Percentiles rank a stretch among this genome's conserved stretches.
Conservation (phyloP, 2,888 invertebrate species). For the Micropterix aruncella region DNA sequence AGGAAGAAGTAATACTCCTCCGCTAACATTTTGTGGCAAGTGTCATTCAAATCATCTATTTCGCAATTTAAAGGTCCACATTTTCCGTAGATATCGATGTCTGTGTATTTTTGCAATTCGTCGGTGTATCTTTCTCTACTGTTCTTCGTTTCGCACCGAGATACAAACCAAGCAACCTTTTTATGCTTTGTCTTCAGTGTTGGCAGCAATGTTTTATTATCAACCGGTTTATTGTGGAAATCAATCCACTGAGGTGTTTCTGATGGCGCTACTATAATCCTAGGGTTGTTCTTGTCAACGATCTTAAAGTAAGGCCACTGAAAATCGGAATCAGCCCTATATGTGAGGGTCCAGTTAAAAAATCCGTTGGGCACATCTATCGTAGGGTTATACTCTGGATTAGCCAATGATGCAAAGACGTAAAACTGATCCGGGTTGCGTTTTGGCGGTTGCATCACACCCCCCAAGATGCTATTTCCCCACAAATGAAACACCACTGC, state of each 20-base stretch:
- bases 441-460: slow-evolving; percentile 15
- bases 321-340: slow-evolving; percentile 36
- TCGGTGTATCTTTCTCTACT: slow-evolving; percentile 25
- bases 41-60: slow-evolving; percentile 10
- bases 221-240: background rate
- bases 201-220: too few relatives aligned
- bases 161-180: slow-evolving; percentile 42
- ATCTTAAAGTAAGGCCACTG: slow-evolving; percentile 26
- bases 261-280: slow-evolving; percentile 17
- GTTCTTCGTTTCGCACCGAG: slow-evolving; percentile 33
- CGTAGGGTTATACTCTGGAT: slow-evolving; percentile 17
- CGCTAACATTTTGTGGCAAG: slow-evolving; percentile 24
- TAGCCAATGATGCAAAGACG: slow-evolving; percentile 33
- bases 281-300: slow-evolving; percentile 17
- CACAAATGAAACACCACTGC: background rate
- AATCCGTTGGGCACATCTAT: slow-evolving; percentile 20
- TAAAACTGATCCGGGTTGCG: slow-evolving; percentile 30
- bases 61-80: slow-evolving; percentile 34
- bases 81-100: slow-evolving; percentile 46
- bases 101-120: slow-evolving; percentile 38
- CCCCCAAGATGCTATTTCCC: background rate
- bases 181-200: slow-evolving; percentile 20
- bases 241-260: slow-evolving; percentile 15
- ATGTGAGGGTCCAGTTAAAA: slow-evolving; percentile 43
- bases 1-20: slow-evolving; percentile 53